A percentile compares a stretch with the other conserved stretches of the same genome.
These are phyloP conservation scores for Drosophila prolongata DNA, from an alignment of 2,888 invertebrate species.

Conservation along the genomic window DNA sequence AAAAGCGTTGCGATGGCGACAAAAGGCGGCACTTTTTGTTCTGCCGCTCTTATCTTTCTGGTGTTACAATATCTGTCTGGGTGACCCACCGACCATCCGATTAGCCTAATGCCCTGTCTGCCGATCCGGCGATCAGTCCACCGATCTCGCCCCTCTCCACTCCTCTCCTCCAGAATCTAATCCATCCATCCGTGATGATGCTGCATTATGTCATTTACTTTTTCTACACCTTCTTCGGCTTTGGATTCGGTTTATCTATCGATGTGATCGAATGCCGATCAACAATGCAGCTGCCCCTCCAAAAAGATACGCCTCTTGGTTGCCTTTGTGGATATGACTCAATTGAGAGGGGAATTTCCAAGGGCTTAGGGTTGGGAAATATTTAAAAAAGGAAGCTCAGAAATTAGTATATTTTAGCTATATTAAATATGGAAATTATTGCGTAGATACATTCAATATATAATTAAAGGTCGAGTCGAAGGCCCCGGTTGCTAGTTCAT, in stretches of 20 bases:
- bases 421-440: too few species aligned
- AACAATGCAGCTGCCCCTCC: constrained; percentile 58
- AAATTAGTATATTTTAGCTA: too few species aligned
- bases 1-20: constrained; percentile 68
- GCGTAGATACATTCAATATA: too few species aligned
- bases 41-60: constrained; percentile 40
- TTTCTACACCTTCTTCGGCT: constrained; percentile 61
- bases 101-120: constrained; percentile 73
- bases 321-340: constrained; percentile 16
- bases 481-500: too few species aligned
- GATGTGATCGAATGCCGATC: constrained; percentile 45
- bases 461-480: too few species aligned
- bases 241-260: constrained; percentile 48
- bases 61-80: constrained; percentile 37
- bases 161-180: too few species aligned
- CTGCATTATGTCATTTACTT: constrained; percentile 79
- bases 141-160: too few species aligned
- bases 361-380: constrained; percentile 11
- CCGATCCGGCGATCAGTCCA: constrained; percentile 18
- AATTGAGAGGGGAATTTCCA: constrained; percentile 10
- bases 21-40: constrained; percentile 61
- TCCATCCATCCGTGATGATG: constrained; percentile 54
- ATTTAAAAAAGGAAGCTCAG: background rate
- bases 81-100: constrained; percentile 64
- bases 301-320: constrained; percentile 17